Evolutionary conservation across 64 coral and sea anemone species (phyloP), one percentile per base, ranked within the genome.

Genomic region (Hydrozoanthus tunicans): DNA sequence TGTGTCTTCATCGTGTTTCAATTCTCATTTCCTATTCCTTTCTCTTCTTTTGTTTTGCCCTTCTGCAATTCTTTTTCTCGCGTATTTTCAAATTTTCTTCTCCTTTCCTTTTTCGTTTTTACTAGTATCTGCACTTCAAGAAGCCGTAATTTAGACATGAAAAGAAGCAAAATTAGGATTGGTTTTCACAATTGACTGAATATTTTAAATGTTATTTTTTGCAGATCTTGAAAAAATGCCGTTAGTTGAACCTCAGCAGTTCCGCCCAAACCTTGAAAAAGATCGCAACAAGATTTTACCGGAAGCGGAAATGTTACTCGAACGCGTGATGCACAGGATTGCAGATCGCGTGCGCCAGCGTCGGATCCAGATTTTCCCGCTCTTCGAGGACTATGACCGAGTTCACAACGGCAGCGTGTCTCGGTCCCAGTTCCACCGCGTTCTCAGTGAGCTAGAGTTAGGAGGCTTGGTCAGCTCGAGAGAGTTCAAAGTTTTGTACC

Each of bases 301-400:
- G 4, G 94, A 99, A 62, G 97, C 94, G 6, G 90, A 96, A 77
- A 69, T 78, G 43, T 59, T 92, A 66, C 62, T 99, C 5, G 97
- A 99, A 79, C 89, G 90, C 13, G 97, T 99, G 51, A 99, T 99
- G 97, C 97, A 96, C 80, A 92, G 97, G 77, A 80, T 99, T 9
- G 97, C 97, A 12, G 97, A 96, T 74, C 97, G 97, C 20, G 97
- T 99, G 62, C 92, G 97, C 20, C 94, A 93, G 43, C 79, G 97
- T 4, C 94, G 97, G 13, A 93, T 99, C 77, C 97, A 99, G 59
- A 96, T 99, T 80, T 99, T 99, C 92, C 97, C 97, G 70, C 92
- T 96, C 69, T 99, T 99, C 78, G 97, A 99, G 79, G 97, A 99
- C 80, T 99, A 99, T 72, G 97, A 99, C 92, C 92, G 92, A 62